Conservation (phyloP, 1,140 invertebrate genomes). For the Calephelis virginiensis region DNA sequence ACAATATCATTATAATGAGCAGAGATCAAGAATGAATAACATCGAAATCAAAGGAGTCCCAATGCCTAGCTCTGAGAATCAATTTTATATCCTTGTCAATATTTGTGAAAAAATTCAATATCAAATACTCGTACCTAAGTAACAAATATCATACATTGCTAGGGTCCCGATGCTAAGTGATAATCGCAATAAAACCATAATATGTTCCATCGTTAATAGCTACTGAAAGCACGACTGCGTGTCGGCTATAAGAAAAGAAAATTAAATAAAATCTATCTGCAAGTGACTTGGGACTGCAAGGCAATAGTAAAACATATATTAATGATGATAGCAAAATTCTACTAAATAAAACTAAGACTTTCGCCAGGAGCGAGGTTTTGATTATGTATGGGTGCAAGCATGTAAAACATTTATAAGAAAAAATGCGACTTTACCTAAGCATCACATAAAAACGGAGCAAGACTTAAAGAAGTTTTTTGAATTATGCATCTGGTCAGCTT, state of each 20-base stretch:
- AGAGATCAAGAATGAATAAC: conserved; percentile 26
- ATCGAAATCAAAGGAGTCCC: neutral
- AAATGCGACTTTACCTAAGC: conserved; percentile 22
- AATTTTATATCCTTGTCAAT: conserved; percentile 22
- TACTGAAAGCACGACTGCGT: conserved; percentile 28
- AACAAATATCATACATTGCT: conserved; percentile 28
- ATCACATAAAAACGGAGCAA: conserved; percentile 22
- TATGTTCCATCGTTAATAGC: conserved; percentile 23
- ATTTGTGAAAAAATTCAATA: conserved; percentile 19
- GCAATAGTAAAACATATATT: conserved; percentile 27
- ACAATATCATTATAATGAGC: conserved; percentile 6
- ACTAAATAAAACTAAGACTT: conserved; percentile 32
- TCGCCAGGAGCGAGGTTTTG: conserved; percentile 29
- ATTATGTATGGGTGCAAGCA: conserved; percentile 31
- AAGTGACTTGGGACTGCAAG: conserved; percentile 23
- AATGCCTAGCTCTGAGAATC: conserved; percentile 28
- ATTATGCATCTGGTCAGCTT: neutral
- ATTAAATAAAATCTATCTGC: conserved; percentile 15
- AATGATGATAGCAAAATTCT: conserved; percentile 35
- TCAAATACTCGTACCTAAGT: conserved; percentile 17
- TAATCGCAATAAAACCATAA: conserved; percentile 23
- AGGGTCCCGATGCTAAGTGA: conserved; percentile 28
- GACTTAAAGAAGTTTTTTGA: conserved; percentile 26
- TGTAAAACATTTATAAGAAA: conserved; percentile 33
- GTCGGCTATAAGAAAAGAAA: conserved; percentile 22